Evolutionary conservation across 2,888 invertebrate genomes (phyloP), one percentile per base, ranked within the genome.

Genomic region (Lepeophtheirus nordmannii): DNA sequence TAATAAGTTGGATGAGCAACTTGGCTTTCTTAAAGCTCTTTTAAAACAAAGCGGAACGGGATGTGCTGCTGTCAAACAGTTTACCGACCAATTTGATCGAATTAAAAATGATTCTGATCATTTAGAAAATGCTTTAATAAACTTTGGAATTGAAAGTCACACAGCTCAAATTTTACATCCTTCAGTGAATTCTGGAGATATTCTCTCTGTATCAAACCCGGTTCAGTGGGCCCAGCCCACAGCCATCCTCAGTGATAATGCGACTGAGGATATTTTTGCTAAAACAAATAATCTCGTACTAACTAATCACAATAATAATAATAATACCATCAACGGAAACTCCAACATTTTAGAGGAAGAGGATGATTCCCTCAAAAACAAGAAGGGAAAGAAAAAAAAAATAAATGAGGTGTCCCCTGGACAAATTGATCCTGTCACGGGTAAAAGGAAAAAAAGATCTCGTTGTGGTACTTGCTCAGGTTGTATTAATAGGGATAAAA

Each of bases 61-160:
- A 17, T 40, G 39, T 62, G 62, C 62, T 11, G 62, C 62, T 17
- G 62, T 62, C 17, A 62, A 62, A 40, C 62, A 62, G 62, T 62
- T 62, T 8, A 22, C 46, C 10, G 62, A 62, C 20, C 23, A 41
- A 17, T 62, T 62, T 41, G 62, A 62, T 38, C 23, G 46, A 41
- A 23, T 62, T 11, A 62, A 39, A 41, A 20, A 39, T 23, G 41
- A 62, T 40, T 20, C 30, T 17, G 60, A 60, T 14, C 17, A 20
- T 10, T 17, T 60, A 14, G 60, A 60, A 22, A 60, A 30, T 17
- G 60, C 60, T 38, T 23, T 60, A 14, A 38, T 30, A 17, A 30
- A 60, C 30, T 60, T 60, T 60, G 60, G 60, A 37, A 38, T 30
- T 10, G 57, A 57, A 2, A 57, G 22, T 14, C 57, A 57, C 30